Evolutionary conservation across 2,888 invertebrate species (phyloP), one percentile per base, ranked within the genome.

Genomic region (Diploptera punctata): DNA sequence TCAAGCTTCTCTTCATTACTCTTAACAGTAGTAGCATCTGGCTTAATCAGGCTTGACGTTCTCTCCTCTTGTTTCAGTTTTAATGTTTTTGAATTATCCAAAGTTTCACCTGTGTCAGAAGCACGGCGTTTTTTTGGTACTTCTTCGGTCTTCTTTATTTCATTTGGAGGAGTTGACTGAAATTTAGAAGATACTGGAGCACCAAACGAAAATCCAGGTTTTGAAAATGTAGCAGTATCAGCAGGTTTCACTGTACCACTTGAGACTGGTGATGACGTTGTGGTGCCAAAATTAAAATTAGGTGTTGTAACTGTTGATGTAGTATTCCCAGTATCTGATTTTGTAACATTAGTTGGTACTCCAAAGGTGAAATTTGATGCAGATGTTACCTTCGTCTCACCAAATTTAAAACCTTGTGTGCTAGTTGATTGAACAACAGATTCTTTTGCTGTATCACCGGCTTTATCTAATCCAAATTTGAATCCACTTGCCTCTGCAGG

Each of bases 391-490:
- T 75, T 75, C 4, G 79, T 78, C 0, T 79, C 71, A 0, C 80
- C 81, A 70, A 82, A 82, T 9, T 77, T 78, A 57, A 82, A 84
- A 33, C 80, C 80, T 38, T 79, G 77, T 3, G 78, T 76, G 9
- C 79, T 74, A 29, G 65, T 18, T 29, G 77, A 73, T 61, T 76
- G 61, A 26, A 65, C 52, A 9, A 70, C 31, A 21, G 73, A 73
- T 61, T 74, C 72, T 75, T 74, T 13, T 31, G 73, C 61, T 75
- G 79, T 70, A 3, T 73, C 75, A 2, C 80, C 80, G 13, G 81
- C 79, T 76, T 84, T 84, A 73, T 85, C 84, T 54, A 87, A 82
- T 3, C 87, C 87, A 78, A 87, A 87, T 77, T 83, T 85, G 74
- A 87, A 84, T 21, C 77, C 79, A 38, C 79, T 76, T 38, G 79